Evolutionary conservation across 2,888 invertebrate genomes (phyloP).

Genomic region (Proisotoma minuta): DNA sequence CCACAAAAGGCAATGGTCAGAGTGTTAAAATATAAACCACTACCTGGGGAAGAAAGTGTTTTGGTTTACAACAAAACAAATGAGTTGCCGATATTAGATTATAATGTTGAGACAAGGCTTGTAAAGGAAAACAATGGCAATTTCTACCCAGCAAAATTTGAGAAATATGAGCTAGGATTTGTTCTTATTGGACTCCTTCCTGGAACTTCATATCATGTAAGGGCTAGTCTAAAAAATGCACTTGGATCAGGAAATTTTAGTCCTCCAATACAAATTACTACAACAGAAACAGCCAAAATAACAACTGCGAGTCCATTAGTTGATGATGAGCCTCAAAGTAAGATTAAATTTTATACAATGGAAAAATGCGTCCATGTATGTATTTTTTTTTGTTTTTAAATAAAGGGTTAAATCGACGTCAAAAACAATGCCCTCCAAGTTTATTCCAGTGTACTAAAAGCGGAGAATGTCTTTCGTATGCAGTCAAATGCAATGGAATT

Average conservation of each 20-base stretch:
- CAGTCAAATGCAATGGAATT: constrained; percentile 26
- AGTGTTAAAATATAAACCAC: constrained; percentile 25
- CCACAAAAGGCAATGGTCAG: constrained; percentile 28
- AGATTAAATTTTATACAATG: not conserved
- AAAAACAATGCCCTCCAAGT: constrained; percentile 17
- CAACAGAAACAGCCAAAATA: constrained; percentile 14
- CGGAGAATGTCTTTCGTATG: constrained; percentile 24
- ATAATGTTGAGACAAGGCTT: constrained; percentile 30
- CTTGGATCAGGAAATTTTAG: constrained; percentile 26
- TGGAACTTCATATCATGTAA: constrained; percentile 32
- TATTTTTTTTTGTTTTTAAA: not conserved
- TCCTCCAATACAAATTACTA: constrained; percentile 29
- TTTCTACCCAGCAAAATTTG: constrained; percentile 31
- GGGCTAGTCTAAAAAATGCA: constrained; percentile 32
- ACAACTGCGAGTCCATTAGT: constrained; percentile 14
- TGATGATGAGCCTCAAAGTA: constrained; percentile 24
- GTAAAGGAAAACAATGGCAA: constrained; percentile 20
- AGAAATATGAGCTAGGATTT: constrained; percentile 32
- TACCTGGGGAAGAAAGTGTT: constrained; percentile 21
- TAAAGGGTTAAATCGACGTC: not conserved
- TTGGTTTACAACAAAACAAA: constrained; percentile 8
- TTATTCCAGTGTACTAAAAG: constrained; percentile 24
- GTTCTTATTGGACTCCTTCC: constrained; percentile 26
- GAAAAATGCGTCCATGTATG: not conserved
- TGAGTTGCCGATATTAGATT: constrained; percentile 31